phyloP scores from a whole-genome alignment of 2,113 vertebrate species.

The Eptesicus fuscus region DNA sequence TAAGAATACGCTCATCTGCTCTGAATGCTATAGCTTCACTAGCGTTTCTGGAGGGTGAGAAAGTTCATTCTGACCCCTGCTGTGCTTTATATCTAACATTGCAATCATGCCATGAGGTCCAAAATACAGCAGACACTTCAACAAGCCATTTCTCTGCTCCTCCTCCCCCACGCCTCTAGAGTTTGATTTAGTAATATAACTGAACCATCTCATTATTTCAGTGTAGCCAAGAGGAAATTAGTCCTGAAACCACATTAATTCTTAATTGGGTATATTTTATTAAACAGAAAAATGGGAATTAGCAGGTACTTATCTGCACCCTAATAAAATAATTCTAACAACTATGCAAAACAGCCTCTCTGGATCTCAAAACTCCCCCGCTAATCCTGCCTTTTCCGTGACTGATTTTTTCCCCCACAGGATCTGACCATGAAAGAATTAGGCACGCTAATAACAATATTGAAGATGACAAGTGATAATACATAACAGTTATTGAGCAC shows the following conservation, averaged over 20 bases:
- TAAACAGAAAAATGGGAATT: conserved; percentile 75
- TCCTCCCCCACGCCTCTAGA: not conserved
- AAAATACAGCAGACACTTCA: not conserved
- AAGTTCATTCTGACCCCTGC: not conserved
- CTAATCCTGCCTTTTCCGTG: not conserved
- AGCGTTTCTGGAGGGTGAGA: not conserved
- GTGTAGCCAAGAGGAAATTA: conserved; percentile 74
- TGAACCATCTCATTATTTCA: conserved; percentile 76
- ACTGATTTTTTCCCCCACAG: not conserved
- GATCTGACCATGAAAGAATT: not conserved
- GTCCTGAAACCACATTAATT: conserved; percentile 75
- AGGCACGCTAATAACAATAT: not conserved
- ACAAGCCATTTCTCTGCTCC: not conserved
- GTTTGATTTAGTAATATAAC: conserved; percentile 55
- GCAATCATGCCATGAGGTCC: not conserved
- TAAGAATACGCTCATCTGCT: not conserved
- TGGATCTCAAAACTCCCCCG: not conserved
- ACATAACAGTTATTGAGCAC: not conserved
- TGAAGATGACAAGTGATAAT: not conserved
- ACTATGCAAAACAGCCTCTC: not conserved
- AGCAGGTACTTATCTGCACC: conserved; percentile 43
- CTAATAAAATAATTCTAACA: not conserved
- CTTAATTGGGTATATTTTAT: conserved; percentile 72
- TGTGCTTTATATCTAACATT: too few species aligned
- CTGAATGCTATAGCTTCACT: not conserved